Evolutionary conservation across 2,113 vertebrate species (phyloP).

Genomic region (Cololabis saira): DNA sequence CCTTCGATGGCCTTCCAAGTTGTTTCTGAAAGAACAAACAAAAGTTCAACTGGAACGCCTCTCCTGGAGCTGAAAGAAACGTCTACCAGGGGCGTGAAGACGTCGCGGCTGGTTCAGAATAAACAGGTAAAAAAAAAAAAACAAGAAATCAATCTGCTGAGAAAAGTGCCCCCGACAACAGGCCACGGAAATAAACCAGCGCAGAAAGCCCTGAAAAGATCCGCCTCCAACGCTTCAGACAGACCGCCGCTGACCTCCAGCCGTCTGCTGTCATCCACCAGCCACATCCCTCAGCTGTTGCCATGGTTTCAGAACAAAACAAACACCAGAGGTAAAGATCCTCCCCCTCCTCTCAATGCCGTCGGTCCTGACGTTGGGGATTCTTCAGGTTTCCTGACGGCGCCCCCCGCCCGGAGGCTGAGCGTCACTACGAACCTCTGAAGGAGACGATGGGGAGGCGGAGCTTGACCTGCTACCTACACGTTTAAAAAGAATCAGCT

Average conservation of each 20-base stretch:
- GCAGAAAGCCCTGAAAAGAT: neutral
- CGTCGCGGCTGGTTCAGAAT: no score
- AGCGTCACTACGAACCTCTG: neutral
- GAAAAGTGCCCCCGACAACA: neutral
- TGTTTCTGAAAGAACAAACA: slow-evolving; percentile 5
- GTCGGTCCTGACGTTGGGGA: neutral
- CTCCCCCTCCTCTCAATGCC: no score
- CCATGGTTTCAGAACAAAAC: neutral
- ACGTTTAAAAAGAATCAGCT: no score
- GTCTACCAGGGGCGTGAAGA: no score
- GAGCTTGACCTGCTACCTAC: neutral
- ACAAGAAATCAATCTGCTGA: neutral
- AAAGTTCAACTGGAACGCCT: neutral
- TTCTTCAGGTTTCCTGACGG: neutral
- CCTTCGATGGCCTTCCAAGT: no score
- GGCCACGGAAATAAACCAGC: neutral
- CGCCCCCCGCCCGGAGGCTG: neutral
- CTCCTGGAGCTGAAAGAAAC: neutral
- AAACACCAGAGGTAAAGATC: no score
- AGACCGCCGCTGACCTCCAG: neutral
- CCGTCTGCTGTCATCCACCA: neutral
- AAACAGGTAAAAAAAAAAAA: neutral
- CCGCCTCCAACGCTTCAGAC: neutral
- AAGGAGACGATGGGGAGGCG: neutral
- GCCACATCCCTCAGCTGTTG: no score